These are phyloP conservation scores for Dasyurus viverrinus DNA, from an alignment of 2,113 vertebrate species.

Conservation along the genomic window DNA sequence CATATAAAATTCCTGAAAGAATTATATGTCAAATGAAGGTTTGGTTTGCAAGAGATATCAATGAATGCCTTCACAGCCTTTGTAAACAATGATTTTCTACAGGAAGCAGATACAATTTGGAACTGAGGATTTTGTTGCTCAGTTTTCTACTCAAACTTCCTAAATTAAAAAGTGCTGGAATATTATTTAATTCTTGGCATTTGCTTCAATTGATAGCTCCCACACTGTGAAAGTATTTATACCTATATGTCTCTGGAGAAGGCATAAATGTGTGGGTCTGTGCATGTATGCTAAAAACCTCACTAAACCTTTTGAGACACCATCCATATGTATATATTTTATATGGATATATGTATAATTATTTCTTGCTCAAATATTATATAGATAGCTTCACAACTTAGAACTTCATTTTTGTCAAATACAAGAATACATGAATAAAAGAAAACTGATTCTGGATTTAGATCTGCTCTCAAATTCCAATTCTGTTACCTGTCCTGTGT, in stretches of 20 bases:
- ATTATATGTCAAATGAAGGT: neutral
- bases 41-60: neutral
- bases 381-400: neutral
- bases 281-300: too few relatives aligned
- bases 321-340: neutral
- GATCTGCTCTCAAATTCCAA: neutral
- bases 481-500: neutral
- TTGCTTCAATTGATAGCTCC: conserved; percentile 1
- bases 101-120: neutral
- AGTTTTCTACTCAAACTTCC: neutral
- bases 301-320: too few relatives aligned
- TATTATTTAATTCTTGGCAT: neutral
- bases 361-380: neutral
- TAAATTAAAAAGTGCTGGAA: neutral
- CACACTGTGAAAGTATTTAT: neutral
- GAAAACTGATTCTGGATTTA: neutral
- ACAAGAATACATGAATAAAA: neutral
- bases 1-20: neutral
- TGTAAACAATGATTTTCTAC: neutral
- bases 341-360: neutral
- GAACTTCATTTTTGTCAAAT: neutral
- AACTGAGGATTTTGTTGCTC: neutral
- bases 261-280: too few relatives aligned
- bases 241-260: too few relatives aligned
- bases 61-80: too few relatives aligned